Evolutionary conservation across 2,113 vertebrate genomes (phyloP).

Genomic region (Gila orcuttii): DNA sequence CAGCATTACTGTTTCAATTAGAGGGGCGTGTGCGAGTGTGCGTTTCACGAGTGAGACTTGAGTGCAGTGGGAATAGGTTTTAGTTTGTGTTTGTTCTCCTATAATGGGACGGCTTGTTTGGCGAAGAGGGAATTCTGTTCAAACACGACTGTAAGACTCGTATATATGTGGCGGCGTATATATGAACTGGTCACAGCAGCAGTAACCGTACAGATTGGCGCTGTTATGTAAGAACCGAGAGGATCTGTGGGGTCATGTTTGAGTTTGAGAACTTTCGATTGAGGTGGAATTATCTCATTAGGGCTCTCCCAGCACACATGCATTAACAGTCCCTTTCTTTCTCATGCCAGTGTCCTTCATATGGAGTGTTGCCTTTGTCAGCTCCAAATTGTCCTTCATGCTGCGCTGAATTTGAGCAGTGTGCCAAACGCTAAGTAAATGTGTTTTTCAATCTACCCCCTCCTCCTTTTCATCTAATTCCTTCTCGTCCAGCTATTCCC

Average conservation of each 20-base stretch:
- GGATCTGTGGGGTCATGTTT: background rate
- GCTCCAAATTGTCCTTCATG: slow-evolving; percentile 89
- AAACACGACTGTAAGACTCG: slow-evolving; percentile 10
- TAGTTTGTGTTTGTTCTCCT: slow-evolving; percentile 33
- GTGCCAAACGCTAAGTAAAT: slow-evolving; percentile 87
- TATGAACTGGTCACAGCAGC: background rate
- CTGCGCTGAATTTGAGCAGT: slow-evolving; percentile 82
- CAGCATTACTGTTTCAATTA: slow-evolving; percentile 68
- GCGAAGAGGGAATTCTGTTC: slow-evolving; percentile 24
- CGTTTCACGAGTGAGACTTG: background rate
- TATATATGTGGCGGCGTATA: background rate
- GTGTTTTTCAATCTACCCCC: slow-evolving; percentile 78
- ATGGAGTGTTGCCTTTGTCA: slow-evolving; percentile 77
- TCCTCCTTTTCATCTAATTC: slow-evolving; percentile 22
- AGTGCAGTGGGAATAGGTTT: slow-evolving; percentile 36
- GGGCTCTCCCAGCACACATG: background rate
- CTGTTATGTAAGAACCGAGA: slow-evolving; percentile 19
- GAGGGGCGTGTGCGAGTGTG: slow-evolving; percentile 44
- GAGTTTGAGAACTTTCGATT: background rate
- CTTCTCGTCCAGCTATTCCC: slow-evolving; percentile 58
- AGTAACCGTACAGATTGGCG: background rate
- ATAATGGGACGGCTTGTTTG: slow-evolving; percentile 39
- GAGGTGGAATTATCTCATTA: slow-evolving; percentile 36
- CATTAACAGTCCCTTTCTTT: slow-evolving; percentile 21
- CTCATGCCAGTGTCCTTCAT: slow-evolving; percentile 72